A percentile compares a stretch with the other conserved stretches of the same genome.
Conservation (phyloP, 2,797 vertebrate genomes). For the Diceros bicornis region DNA sequence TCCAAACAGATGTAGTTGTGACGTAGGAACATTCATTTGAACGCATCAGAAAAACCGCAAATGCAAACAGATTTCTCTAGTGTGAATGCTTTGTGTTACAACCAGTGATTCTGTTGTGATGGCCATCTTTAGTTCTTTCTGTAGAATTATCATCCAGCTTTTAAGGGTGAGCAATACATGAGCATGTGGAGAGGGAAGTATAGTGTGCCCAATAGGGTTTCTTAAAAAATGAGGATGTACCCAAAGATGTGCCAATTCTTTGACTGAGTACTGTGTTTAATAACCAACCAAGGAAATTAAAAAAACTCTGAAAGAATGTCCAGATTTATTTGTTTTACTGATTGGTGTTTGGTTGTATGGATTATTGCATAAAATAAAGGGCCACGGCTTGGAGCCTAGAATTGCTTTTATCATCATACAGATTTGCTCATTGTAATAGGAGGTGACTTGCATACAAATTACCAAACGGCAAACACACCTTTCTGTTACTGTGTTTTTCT, state of each 20-base stretch:
- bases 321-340: slow-evolving; percentile 47
- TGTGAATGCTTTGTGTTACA: slow-evolving; percentile 39
- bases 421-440: slow-evolving; percentile 17
- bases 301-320: slow-evolving; percentile 23
- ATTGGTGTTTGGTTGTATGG: slow-evolving; percentile 6
- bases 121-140: slow-evolving; percentile 21
- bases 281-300: slow-evolving; percentile 48
- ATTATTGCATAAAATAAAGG: slow-evolving; percentile 67
- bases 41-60: slow-evolving; percentile 76
- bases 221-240: slow-evolving; percentile 27
- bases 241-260: background rate
- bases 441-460: slow-evolving; percentile 34
- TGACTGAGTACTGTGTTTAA: slow-evolving; percentile 38
- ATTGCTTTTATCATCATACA: slow-evolving; percentile 18
- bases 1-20: slow-evolving; percentile 76
- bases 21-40: slow-evolving; percentile 73
- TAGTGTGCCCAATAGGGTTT: background rate
- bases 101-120: slow-evolving; percentile 8
- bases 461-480: background rate
- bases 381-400: background rate
- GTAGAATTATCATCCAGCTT: background rate
- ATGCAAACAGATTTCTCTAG: slow-evolving; percentile 77
- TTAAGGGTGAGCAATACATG: background rate
- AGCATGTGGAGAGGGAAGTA: background rate
- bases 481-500: slow-evolving; percentile 38